Evolutionary conservation across 2,888 invertebrate species (phyloP).

Genomic region (Odiellus spinosus): DNA sequence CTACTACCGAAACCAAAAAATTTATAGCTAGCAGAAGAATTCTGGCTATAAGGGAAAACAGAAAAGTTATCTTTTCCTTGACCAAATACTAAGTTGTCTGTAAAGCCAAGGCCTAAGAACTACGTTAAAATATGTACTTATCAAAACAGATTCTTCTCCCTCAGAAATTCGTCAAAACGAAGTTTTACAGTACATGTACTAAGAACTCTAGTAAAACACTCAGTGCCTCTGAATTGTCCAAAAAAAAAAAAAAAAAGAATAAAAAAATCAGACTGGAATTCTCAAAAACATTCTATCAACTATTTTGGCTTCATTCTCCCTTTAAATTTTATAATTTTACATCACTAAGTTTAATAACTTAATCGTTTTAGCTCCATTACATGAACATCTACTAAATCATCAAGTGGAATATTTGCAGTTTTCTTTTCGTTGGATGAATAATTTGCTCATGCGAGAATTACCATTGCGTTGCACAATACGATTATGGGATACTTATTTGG

Average conservation of each 20-base stretch:
- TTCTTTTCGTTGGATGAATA: conserved; percentile 99
- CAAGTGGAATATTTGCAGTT: conserved; percentile 97
- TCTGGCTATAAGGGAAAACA: not conserved
- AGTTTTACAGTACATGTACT: too few relatives aligned
- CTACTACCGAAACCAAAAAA: not conserved
- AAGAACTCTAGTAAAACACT: too few relatives aligned
- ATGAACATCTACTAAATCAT: conserved; percentile 78
- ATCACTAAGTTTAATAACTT: conserved; percentile 1
- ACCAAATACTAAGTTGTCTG: too few relatives aligned
- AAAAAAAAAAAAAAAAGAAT: not conserved
- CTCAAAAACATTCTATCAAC: conserved; percentile 9
- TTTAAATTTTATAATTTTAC: too few relatives aligned
- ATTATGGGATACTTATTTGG: conserved; percentile 97
- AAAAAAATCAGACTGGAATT: not conserved
- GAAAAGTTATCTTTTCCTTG: too few relatives aligned
- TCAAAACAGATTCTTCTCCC: too few relatives aligned
- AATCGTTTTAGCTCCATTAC: conserved; percentile 48
- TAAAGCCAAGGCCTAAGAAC: too few relatives aligned
- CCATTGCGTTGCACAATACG: conserved; percentile 92
- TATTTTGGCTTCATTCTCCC: too few relatives aligned
- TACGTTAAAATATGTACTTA: too few relatives aligned
- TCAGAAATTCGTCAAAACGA: too few relatives aligned
- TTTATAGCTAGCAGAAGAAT: not conserved
- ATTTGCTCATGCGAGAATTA: conserved; percentile 88
- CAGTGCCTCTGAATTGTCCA: too few relatives aligned